These are phyloP conservation scores for Epinotia nisella DNA, from an alignment of 2,888 invertebrate species.

Conservation along the genomic window DNA sequence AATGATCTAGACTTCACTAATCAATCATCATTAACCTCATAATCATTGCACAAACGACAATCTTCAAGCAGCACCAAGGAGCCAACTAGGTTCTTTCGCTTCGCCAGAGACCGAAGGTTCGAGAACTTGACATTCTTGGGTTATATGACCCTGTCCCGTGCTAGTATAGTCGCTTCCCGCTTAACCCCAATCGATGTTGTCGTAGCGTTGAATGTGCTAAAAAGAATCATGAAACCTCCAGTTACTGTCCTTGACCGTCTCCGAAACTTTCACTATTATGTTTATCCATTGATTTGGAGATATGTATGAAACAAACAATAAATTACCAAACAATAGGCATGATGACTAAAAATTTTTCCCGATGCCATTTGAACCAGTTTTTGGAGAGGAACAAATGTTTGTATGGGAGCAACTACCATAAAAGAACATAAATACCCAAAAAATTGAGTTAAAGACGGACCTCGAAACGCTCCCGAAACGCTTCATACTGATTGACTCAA, in stretches of 20 bases:
- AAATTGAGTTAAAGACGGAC: too few relatives aligned
- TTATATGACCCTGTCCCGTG: conserved; percentile 59
- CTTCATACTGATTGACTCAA: too few relatives aligned
- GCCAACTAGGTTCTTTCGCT: conserved; percentile 74
- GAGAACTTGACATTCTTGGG: conserved; percentile 61
- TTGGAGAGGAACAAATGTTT: too few relatives aligned
- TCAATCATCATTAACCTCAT: conserved; percentile 64
- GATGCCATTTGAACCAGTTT: too few relatives aligned
- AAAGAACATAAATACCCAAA: too few relatives aligned
- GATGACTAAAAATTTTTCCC: too few relatives aligned
- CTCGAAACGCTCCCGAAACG: too few relatives aligned
- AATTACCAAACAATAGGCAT: too few relatives aligned
- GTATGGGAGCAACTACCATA: too few relatives aligned
- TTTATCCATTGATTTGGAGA: background rate
- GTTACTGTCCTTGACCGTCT: background rate
- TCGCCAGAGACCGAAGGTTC: conserved; percentile 76
- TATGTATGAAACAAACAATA: too few relatives aligned
- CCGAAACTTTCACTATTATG: background rate
- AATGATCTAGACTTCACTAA: conserved; percentile 73
- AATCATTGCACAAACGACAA: conserved; percentile 72
- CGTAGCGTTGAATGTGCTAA: conserved; percentile 49
- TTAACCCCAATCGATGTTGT: conserved; percentile 57
- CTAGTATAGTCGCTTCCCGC: conserved; percentile 63
- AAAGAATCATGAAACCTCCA: conserved; percentile 5
- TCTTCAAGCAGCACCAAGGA: conserved; percentile 77